A percentile compares a stretch with the other conserved stretches of the same genome.
Conservation (phyloP, 1,140 invertebrate species). For the Diploscapter pachys region DNA sequence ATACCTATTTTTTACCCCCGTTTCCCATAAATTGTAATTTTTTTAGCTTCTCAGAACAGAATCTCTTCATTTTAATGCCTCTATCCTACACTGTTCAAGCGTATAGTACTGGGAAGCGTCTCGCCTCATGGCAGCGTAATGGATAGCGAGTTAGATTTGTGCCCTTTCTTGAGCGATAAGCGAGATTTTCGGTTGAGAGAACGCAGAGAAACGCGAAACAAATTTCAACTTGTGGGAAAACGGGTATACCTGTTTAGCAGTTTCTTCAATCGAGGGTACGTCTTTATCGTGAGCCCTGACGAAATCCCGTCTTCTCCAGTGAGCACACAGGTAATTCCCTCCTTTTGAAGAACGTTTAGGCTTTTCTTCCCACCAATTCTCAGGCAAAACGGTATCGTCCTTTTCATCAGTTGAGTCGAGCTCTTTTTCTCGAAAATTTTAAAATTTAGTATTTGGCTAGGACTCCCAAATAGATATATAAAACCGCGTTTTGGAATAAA, state of each 20-base stretch:
- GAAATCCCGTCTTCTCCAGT: conserved; percentile 82
- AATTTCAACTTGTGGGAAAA: conserved; percentile 7
- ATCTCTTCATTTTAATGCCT: not conserved
- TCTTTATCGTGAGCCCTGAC: conserved; percentile 68
- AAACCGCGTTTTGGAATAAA: not conserved
- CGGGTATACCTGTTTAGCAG: conserved; percentile 69
- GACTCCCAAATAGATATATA: not conserved
- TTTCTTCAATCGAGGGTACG: conserved; percentile 71
- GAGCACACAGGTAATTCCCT: conserved; percentile 75
- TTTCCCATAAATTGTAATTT: not conserved
- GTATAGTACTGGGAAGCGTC: too few relatives aligned
- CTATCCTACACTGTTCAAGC: not conserved
- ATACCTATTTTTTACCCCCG: not conserved
- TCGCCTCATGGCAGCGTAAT: too few relatives aligned
- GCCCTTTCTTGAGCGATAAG: too few relatives aligned
- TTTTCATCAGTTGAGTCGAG: conserved; percentile 70
- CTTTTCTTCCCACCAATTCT: conserved; percentile 69
- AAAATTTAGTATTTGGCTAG: not conserved
- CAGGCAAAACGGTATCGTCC: conserved; percentile 66
- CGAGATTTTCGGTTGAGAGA: too few relatives aligned
- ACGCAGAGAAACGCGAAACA: not conserved
- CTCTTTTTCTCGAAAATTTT: conserved; percentile 57
- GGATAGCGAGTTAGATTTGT: too few relatives aligned
- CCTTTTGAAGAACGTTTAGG: conserved; percentile 63
- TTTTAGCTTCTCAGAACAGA: not conserved